Evolutionary conservation across 1,140 invertebrate species (phyloP).

Genomic region (Trichoplusia ni): DNA sequence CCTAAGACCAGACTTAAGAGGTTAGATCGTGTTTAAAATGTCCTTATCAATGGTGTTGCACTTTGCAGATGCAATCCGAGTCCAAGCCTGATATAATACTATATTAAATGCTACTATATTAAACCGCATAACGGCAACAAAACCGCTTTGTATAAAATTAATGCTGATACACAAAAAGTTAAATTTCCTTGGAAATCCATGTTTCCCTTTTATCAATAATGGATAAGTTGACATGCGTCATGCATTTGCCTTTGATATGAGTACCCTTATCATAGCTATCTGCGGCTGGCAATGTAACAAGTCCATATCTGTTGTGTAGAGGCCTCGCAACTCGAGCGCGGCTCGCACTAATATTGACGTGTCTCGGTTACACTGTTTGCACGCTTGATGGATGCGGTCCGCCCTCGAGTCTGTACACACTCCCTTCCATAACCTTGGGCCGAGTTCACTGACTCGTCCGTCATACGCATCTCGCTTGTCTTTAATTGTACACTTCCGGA

Average conservation of each 20-base stretch:
- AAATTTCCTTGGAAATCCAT: no score
- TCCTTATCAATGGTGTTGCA: slow-evolving; percentile 1
- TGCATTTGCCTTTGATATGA: background rate
- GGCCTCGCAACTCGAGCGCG: no score
- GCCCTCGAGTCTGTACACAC: slow-evolving; percentile 53
- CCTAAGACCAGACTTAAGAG: slow-evolving; percentile 43
- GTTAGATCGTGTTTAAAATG: slow-evolving; percentile 47
- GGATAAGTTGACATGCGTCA: background rate
- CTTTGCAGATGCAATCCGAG: no score
- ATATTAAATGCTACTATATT: no score
- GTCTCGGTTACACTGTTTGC: slow-evolving; percentile 64
- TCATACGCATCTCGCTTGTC: slow-evolving; percentile 44
- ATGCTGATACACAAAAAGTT: no score
- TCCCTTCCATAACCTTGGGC: slow-evolving; percentile 62
- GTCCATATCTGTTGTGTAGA: slow-evolving; percentile 24
- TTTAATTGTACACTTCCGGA: slow-evolving; percentile 66
- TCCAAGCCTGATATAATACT: no score
- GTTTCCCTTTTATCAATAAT: background rate
- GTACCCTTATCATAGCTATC: slow-evolving; percentile 18
- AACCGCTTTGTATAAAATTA: no score
- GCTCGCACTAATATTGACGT: slow-evolving; percentile 61
- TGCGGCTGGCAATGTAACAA: background rate
- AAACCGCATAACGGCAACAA: no score
- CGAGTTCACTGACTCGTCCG: slow-evolving; percentile 59
- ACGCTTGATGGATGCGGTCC: slow-evolving; percentile 61